Evolutionary conservation across 2,888 invertebrate genomes (phyloP).

Genomic region (Schrankia costaestrigalis): DNA sequence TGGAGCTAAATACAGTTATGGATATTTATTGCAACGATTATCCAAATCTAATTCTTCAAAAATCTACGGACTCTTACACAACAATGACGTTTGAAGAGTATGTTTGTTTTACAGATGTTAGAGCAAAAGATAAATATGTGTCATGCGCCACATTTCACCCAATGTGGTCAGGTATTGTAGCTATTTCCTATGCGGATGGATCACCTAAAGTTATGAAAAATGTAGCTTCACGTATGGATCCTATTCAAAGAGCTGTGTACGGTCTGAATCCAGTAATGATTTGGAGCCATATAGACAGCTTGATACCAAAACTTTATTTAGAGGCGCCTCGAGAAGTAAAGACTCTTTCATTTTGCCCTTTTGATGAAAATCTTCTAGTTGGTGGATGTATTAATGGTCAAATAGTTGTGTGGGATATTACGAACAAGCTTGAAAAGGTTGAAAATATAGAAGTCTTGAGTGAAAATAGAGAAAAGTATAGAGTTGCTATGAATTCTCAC

Average conservation of each 20-base stretch:
- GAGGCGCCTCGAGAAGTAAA: slow-evolving; percentile 85
- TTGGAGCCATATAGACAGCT: slow-evolving; percentile 87
- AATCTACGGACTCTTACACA: slow-evolving; percentile 50
- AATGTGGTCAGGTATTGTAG: slow-evolving; percentile 84
- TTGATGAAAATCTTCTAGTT: slow-evolving; percentile 84
- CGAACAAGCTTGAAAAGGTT: slow-evolving; percentile 81
- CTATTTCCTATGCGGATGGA: slow-evolving; percentile 83
- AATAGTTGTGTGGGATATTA: slow-evolving; percentile 86
- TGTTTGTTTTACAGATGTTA: slow-evolving; percentile 84
- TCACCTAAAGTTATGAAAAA: slow-evolving; percentile 73
- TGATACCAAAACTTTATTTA: slow-evolving; percentile 85
- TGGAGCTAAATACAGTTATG: slow-evolving; percentile 73
- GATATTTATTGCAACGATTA: slow-evolving; percentile 84
- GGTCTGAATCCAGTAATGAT: slow-evolving; percentile 84
- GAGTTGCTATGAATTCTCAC: slow-evolving; percentile 80
- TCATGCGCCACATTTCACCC: slow-evolving; percentile 86
- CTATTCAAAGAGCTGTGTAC: slow-evolving; percentile 79
- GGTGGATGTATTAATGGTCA: slow-evolving; percentile 88
- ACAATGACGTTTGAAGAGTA: slow-evolving; percentile 74
- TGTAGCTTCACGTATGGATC: slow-evolving; percentile 61
- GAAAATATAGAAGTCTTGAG: slow-evolving; percentile 83
- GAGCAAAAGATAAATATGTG: slow-evolving; percentile 84
- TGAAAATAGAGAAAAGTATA: slow-evolving; percentile 82
- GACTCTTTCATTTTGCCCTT: slow-evolving; percentile 84
- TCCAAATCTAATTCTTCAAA: slow-evolving; percentile 64